A percentile compares a stretch with the other conserved stretches of the same genome.
Conservation (phyloP, 2,797 vertebrate genomes). For the Hemibagrus guttatus region DNA sequence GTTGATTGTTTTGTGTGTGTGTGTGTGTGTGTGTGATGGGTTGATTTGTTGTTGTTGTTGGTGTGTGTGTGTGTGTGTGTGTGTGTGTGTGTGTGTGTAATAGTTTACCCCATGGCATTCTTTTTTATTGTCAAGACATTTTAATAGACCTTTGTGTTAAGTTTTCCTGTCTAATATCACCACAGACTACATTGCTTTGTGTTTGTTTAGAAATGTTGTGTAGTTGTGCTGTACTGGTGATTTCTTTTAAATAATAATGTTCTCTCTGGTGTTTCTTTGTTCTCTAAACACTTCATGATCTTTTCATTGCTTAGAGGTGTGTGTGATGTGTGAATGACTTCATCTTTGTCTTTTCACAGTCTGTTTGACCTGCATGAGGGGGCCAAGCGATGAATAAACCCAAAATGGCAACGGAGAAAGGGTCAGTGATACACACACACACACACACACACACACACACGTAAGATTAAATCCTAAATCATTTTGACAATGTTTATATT, state of each 20-base stretch:
- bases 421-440: conserved; percentile 74
- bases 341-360: conserved; percentile 64
- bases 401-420: conserved; percentile 92
- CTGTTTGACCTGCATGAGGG: conserved; percentile 78
- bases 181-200: background rate
- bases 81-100: too few relatives aligned
- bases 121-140: background rate
- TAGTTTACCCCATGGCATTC: too few relatives aligned
- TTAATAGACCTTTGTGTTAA: background rate
- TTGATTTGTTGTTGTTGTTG: background rate
- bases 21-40: background rate
- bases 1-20: background rate
- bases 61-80: background rate
- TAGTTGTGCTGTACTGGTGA: background rate
- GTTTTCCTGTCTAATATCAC: too few relatives aligned
- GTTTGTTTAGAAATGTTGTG: background rate
- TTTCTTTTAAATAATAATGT: background rate
- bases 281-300: too few relatives aligned
- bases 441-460: conserved; percentile 12
- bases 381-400: conserved; percentile 88
- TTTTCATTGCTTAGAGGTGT: background rate
- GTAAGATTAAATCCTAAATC: background rate
- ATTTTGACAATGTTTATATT: background rate
- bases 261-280: background rate
- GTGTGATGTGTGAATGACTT: background rate